Conservation (phyloP, 2,113 vertebrate genomes). For the Regulus satrapa region DNA sequence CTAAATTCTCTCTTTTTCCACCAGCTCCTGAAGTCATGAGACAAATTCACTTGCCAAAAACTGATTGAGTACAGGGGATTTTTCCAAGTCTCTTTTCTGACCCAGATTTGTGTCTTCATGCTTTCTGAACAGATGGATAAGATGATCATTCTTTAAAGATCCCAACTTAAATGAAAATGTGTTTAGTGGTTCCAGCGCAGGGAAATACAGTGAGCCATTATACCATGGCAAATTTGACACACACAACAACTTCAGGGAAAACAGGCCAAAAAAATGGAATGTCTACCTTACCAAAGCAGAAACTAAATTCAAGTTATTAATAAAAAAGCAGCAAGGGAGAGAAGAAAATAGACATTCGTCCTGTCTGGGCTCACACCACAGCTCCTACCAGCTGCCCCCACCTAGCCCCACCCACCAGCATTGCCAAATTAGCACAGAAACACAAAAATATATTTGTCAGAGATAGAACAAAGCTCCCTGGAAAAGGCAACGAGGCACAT, state of each 20-base stretch:
- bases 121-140: conserved; percentile 64
- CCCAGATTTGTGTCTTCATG: conserved; percentile 53
- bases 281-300: conserved; percentile 1
- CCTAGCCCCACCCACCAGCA: not conserved
- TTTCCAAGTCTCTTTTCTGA: conserved; percentile 47
- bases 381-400: not conserved
- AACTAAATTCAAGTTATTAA: not conserved
- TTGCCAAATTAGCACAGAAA: not conserved
- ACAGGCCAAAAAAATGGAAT: conserved; percentile 25
- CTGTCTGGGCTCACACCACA: not conserved
- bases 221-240: conserved; percentile 54
- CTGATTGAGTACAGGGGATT: conserved; percentile 22
- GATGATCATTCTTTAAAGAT: conserved; percentile 65
- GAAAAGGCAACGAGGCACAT: not conserved
- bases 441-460: not conserved
- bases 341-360: not conserved
- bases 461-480: not conserved
- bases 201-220: conserved; percentile 50
- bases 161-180: conserved; percentile 59
- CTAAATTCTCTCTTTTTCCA: conserved; percentile 43
- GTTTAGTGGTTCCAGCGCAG: conserved; percentile 44
- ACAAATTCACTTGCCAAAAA: conserved; percentile 58
- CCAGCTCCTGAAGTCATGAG: conserved; percentile 54
- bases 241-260: conserved; percentile 51
- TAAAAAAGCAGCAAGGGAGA: not conserved